Evolutionary conservation across 2,888 invertebrate species (phyloP).

Genomic region (Cosmopolites sordidus): DNA sequence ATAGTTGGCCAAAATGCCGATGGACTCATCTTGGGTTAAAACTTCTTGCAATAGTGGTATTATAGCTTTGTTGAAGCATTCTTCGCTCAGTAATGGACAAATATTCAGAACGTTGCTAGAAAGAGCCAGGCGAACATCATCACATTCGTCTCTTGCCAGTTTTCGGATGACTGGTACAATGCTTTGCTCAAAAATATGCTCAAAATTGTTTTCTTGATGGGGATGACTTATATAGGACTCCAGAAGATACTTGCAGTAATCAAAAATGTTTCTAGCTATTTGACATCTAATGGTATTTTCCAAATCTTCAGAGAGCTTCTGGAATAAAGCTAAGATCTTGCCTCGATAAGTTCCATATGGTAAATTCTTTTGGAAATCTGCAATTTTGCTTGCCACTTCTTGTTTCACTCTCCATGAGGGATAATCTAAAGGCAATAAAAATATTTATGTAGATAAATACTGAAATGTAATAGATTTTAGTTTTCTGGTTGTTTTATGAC

Average conservation of each 20-base stretch:
- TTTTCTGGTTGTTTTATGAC: too few species aligned
- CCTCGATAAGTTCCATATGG: slow-evolving; percentile 32
- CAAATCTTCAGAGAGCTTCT: slow-evolving; percentile 36
- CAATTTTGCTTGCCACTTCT: slow-evolving; percentile 36
- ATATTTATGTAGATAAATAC: too few species aligned
- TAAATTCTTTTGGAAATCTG: slow-evolving; percentile 35
- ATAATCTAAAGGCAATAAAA: slow-evolving; percentile 33
- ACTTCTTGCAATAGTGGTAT: slow-evolving; percentile 38
- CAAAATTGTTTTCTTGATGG: slow-evolving; percentile 33
- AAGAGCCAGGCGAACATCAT: slow-evolving; percentile 39
- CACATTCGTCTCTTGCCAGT: slow-evolving; percentile 34
- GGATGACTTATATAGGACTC: slow-evolving; percentile 32
- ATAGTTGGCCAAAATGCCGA: slow-evolving; percentile 40
- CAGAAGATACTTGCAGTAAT: slow-evolving; percentile 35
- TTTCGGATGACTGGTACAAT: slow-evolving; percentile 37
- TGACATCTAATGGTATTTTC: slow-evolving; percentile 39
- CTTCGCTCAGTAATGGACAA: slow-evolving; percentile 35
- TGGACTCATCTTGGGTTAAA: slow-evolving; percentile 39
- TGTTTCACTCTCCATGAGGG: slow-evolving; percentile 41
- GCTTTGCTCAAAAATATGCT: slow-evolving; percentile 37
- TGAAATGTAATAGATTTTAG: too few species aligned
- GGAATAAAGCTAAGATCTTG: slow-evolving; percentile 36
- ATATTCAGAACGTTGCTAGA: slow-evolving; percentile 38
- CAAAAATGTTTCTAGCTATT: slow-evolving; percentile 35
- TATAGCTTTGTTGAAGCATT: slow-evolving; percentile 39